Evolutionary conservation across 2,888 invertebrate genomes (phyloP).

Genomic region (Agonopterix arenella): DNA sequence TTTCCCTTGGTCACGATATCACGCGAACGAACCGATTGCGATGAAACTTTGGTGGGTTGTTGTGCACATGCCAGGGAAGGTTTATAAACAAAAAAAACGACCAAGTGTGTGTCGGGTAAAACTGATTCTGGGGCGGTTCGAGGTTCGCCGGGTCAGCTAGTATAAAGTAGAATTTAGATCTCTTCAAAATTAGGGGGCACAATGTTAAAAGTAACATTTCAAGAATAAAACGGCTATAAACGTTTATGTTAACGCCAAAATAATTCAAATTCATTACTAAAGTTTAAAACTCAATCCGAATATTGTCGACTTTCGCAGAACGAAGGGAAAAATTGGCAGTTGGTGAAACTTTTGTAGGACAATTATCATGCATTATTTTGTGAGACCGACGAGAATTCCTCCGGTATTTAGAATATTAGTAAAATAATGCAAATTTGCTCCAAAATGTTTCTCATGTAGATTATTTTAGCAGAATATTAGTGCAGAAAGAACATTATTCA

Average conservation of each 20-base stretch:
- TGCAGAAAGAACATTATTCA: no score
- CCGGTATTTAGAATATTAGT: slow-evolving; percentile 17
- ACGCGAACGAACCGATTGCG: no score
- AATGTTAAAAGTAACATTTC: not conserved
- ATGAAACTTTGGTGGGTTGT: no score
- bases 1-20: no score
- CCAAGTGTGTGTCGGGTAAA: no score
- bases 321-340: slow-evolving; percentile 17
- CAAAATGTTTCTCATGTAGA: slow-evolving; percentile 3
- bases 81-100: no score
- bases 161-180: no score
- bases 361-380: slow-evolving; percentile 51
- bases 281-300: slow-evolving; percentile 7
- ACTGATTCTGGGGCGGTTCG: no score
- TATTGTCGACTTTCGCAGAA: slow-evolving; percentile 1
- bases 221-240: slow-evolving; percentile 3
- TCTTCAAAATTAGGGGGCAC: no score
- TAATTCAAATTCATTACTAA: slow-evolving; percentile 7
- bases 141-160: no score
- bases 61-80: no score
- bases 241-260: slow-evolving; percentile 8
- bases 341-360: slow-evolving; percentile 32
- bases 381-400: slow-evolving; percentile 6
- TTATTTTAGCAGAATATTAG: not conserved
- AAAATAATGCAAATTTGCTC: slow-evolving; percentile 33